These are phyloP conservation scores for Tupaia chinensis DNA, from an alignment of 2,113 vertebrate species.

Conservation along the genomic window DNA sequence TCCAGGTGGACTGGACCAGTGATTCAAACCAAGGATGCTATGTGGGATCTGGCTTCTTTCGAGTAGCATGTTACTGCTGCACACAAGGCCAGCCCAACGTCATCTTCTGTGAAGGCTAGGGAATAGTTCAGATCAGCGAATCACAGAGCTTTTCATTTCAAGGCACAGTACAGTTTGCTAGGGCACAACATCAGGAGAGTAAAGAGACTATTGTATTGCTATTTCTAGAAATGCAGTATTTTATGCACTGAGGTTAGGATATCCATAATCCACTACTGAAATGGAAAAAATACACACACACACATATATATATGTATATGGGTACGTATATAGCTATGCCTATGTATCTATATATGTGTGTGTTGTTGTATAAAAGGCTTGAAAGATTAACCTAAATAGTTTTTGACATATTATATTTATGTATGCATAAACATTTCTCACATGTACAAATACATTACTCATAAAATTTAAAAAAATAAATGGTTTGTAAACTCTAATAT, in stretches of 20 bases:
- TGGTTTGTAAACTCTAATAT: no score
- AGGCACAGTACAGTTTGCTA: background rate
- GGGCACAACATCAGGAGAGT: background rate
- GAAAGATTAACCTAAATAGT: background rate
- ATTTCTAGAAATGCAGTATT: conserved; percentile 20
- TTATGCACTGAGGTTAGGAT: background rate
- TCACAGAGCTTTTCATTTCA: conserved; percentile 2
- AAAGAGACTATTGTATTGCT: background rate
- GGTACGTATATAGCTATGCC: background rate
- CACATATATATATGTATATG: background rate
- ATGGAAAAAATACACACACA: background rate
- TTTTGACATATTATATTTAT: background rate
- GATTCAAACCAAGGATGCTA: no score
- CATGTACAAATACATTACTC: background rate
- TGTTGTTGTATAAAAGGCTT: background rate
- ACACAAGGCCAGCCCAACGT: background rate
- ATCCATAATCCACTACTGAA: background rate
- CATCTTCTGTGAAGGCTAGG: conserved; percentile 17
- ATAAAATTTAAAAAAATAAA: background rate
- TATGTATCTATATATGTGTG: background rate
- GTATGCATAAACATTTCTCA: background rate
- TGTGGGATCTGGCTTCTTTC: no score
- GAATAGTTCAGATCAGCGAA: background rate
- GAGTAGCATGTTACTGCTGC: no score
- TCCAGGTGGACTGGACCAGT: no score